Evolutionary conservation across 2,888 invertebrate genomes (phyloP).

Genomic region (Odontocolon sp.): DNA sequence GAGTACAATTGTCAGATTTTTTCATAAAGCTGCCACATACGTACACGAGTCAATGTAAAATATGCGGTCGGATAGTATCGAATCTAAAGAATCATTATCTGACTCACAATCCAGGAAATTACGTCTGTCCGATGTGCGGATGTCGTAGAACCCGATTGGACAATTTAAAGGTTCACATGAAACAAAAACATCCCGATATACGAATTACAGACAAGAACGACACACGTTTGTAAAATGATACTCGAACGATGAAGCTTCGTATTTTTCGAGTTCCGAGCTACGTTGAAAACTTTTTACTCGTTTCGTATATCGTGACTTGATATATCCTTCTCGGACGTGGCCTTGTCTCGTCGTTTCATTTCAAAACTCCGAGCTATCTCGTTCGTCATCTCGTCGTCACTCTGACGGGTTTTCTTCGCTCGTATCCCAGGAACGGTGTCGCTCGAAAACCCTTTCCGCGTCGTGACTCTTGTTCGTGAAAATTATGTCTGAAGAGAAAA

Average conservation of each 20-base stretch:
- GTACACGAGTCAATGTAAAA: slow-evolving; percentile 73
- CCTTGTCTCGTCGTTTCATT: slow-evolving; percentile 35
- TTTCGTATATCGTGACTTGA: neutral
- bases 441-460: slow-evolving; percentile 24
- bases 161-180: slow-evolving; percentile 74
- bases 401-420: neutral
- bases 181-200: slow-evolving; percentile 73
- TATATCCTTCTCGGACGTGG: neutral
- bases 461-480: slow-evolving; percentile 15
- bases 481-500: neutral
- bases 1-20: slow-evolving; percentile 71
- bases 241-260: slow-evolving; percentile 36
- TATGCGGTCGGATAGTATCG: slow-evolving; percentile 77
- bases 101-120: slow-evolving; percentile 75
- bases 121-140: slow-evolving; percentile 75
- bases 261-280: neutral
- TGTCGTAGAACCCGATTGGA: slow-evolving; percentile 74
- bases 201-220: slow-evolving; percentile 54
- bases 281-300: slow-evolving; percentile 2
- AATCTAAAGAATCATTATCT: slow-evolving; percentile 76
- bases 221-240: slow-evolving; percentile 23
- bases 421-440: neutral
- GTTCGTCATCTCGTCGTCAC: slow-evolving; percentile 29
- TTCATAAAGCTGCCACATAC: slow-evolving; percentile 71
- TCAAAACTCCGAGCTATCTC: slow-evolving; percentile 8